These are phyloP conservation scores for Neocrepidodera transversa DNA, from an alignment of 2,888 invertebrate genomes.

Conservation along the genomic window DNA sequence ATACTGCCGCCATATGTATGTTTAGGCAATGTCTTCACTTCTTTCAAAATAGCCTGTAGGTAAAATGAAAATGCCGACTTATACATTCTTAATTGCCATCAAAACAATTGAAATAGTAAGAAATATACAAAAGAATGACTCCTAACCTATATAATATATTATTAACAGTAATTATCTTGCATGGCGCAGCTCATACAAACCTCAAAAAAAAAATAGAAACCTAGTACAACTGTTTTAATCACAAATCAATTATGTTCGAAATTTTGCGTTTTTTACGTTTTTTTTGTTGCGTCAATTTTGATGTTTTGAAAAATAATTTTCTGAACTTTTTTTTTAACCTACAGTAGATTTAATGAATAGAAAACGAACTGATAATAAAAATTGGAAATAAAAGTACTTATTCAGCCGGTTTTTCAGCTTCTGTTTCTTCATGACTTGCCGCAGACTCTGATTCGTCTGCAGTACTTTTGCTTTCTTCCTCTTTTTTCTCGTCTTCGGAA, in stretches of 20 bases:
- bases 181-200: slow-evolving; percentile 35
- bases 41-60: slow-evolving; percentile 37
- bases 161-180: slow-evolving; percentile 44
- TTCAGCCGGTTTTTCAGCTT: slow-evolving; percentile 55
- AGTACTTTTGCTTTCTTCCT: slow-evolving; percentile 46
- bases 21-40: slow-evolving; percentile 39
- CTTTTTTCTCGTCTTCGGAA: slow-evolving; percentile 52
- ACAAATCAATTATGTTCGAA: slow-evolving; percentile 37
- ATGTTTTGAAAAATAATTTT: slow-evolving; percentile 16
- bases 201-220: slow-evolving; percentile 25
- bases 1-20: slow-evolving; percentile 56
- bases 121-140: slow-evolving; percentile 46
- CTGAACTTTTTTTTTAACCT: slow-evolving; percentile 45
- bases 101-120: slow-evolving; percentile 34
- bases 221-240: slow-evolving; percentile 33
- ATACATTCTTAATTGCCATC: slow-evolving; percentile 33
- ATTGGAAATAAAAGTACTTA: slow-evolving; percentile 47
- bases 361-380: slow-evolving; percentile 42
- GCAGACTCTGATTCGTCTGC: slow-evolving; percentile 45
- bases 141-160: slow-evolving; percentile 42
- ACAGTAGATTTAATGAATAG: slow-evolving; percentile 47
- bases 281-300: slow-evolving; percentile 36
- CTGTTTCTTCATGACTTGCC: slow-evolving; percentile 48
- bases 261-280: slow-evolving; percentile 33
- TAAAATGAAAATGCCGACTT: slow-evolving; percentile 35